Evolutionary conservation across 1,140 invertebrate species (phyloP).

Genomic region (Nixonia krombeini): DNA sequence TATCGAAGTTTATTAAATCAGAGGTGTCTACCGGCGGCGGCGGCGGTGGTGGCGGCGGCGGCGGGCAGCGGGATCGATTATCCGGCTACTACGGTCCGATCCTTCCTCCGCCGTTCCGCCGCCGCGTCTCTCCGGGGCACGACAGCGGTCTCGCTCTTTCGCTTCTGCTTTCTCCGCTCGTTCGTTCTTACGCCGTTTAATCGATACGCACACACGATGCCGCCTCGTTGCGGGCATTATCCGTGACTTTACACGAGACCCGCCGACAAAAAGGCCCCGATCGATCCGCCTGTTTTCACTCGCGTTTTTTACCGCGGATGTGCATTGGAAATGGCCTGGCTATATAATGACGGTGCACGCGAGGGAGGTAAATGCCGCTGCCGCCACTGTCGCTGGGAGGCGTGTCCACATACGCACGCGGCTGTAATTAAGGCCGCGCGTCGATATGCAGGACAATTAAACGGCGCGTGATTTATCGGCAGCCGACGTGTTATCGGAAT

Average conservation of each 20-base stretch:
- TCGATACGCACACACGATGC: conserved; percentile 34
- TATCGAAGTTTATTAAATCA: conserved; percentile 50
- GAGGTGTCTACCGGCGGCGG: conserved; percentile 32
- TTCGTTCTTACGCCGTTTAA: conserved; percentile 33
- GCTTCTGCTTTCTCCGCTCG: conserved; percentile 42
- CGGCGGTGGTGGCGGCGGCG: conserved; percentile 16
- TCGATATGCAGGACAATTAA: no score
- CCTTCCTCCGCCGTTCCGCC: conserved; percentile 37
- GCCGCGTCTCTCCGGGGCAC: conserved; percentile 38
- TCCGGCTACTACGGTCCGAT: conserved; percentile 46
- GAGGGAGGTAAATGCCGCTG: no score
- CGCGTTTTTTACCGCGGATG: no score
- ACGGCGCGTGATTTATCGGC: no score
- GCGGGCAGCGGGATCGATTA: conserved; percentile 41
- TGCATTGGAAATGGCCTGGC: no score
- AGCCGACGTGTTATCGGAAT: no score
- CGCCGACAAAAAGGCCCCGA: neutral
- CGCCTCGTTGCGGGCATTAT: conserved; percentile 9
- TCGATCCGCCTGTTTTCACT: no score
- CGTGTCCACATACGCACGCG: no score
- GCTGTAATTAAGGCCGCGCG: no score
- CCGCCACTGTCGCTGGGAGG: no score
- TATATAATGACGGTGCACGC: no score
- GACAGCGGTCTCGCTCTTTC: conserved; percentile 17
- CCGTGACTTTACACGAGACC: conserved; percentile 1